phyloP scores from a whole-genome alignment of 2,113 vertebrate species.

The Apodemus sylvaticus region DNA sequence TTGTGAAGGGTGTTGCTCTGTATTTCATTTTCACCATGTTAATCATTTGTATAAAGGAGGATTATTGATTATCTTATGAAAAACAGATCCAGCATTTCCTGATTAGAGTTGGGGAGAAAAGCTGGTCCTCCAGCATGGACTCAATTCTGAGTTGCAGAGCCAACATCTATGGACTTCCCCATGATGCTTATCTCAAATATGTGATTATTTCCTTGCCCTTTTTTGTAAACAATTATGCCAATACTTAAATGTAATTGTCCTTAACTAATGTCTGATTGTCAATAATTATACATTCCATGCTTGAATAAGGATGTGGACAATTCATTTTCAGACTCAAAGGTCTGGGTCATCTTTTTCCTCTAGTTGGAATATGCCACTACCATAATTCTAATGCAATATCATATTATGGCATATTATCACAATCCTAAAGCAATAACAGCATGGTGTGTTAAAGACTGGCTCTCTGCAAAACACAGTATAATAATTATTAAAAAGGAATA shows the following conservation, averaged over 20 bases:
- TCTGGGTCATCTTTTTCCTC: background rate
- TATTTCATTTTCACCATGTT: too few relatives aligned
- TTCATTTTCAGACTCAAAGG: background rate
- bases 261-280: background rate
- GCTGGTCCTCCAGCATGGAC: background rate
- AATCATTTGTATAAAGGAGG: too few relatives aligned
- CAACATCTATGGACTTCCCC: background rate
- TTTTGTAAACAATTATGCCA: slow-evolving; percentile 12
- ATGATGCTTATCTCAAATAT: background rate
- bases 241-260: background rate
- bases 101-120: background rate
- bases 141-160: background rate
- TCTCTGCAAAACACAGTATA: background rate
- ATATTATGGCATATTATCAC: background rate
- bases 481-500: background rate
- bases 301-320: background rate
- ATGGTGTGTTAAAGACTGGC: background rate
- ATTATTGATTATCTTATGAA: background rate
- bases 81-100: background rate
- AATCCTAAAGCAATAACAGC: background rate
- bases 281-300: background rate
- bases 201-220: background rate
- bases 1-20: too few relatives aligned
- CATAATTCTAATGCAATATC: background rate
- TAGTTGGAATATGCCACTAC: background rate